Base-by-base conservation (phyloP, 2,888 invertebrate species). In the Tetragonula carbonaria region DNA sequence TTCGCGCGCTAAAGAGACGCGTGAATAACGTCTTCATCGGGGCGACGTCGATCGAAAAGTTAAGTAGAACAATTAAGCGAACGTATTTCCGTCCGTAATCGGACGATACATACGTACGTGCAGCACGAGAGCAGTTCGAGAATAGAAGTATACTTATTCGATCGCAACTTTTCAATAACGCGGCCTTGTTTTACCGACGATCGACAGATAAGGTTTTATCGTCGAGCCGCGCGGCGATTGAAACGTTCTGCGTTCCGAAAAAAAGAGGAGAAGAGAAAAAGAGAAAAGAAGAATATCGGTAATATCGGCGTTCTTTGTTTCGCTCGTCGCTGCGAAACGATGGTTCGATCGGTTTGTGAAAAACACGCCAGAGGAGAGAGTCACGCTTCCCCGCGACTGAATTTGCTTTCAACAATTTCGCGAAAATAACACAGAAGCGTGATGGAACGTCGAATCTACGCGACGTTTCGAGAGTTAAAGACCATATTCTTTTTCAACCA, bases 211-310 rank as follows among this genome's bases (percentile, higher is more conserved):
- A 67, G 63, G 53, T 78, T 76, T 87, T 72, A 76, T 67, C 88
- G 53, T 21, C 33, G 23, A 63, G 21, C 8, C 63, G 50, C 67
- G 86, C 38, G 59, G 65, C 2, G 53, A 74, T 66, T 14, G 33
- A 38, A 89, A 87, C 59, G n/a, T 87, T 83, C 85, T 86, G 82
- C 83, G 88, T 91, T 89, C 83, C 86, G 86, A 59, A 77, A 76
- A 85, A 67, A 79, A 38, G 33, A 5, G 18, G 33, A 45, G 45
- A 45, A 8, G 45, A 11, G 38, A 6, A 8, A 4, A 8, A 45
- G 8, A 45, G 45, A 75, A 84, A 6, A 16, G 14, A n/a, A n/a
- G 14, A 67, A 59, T 38, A 1, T 6, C 80, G 74, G 1, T 28
- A 59, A 50, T 78, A 70, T 75, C 67, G 68, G 16, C 21, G 62